Base-by-base conservation (phyloP, 2,888 invertebrate genomes). In the Flexamia atlantica region DNA sequence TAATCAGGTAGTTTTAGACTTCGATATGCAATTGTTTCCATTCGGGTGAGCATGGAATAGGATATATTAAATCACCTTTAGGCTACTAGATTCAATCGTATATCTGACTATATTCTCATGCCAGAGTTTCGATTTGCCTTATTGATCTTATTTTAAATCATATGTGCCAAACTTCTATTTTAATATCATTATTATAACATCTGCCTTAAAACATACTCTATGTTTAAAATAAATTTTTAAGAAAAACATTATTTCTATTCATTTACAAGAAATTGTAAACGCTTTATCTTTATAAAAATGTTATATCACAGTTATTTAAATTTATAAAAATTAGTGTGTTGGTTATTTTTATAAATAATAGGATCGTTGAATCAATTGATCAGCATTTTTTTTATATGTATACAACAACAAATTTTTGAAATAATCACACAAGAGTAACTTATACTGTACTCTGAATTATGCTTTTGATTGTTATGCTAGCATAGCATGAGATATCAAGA, bases 101-200 rank as follows among this genome's bases (percentile, higher is more conserved):
- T 14, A 53, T 20, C 53, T 14, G 20, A 53, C 20, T 9, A 9
- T 64, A 28, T 64, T 28, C 17, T 64, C 28, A 28, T 64, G 28
- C 30, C 70, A 40, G n/a, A 40, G n/a, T 70, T 70, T 70, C n/a
- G 12, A 36, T 70, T 68, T 70, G 70, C 70, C 70, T 70, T 70
- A 40, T n/a, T 20, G 40, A 70, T 28, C 20, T 40, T 40, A 2
- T 2, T 70, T 70, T 70, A 20, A 68, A 30, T 70, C 64, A 9
- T 20, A 70, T 70, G 70, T 70, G 70, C 70, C 70, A 70, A 70
- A 70, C 14, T 40, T 23, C 36, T 40, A 70, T 40, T 40, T 70
- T 40, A 40, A 40, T 70, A 70, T 3, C 64, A 64, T 53, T 12
- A 23, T 57, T 64, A 64, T 28, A 28, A 64, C 17, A 64, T 30